phyloP scores from a whole-genome alignment of 2,113 vertebrate genomes.

The Apteryx owenii region DNA sequence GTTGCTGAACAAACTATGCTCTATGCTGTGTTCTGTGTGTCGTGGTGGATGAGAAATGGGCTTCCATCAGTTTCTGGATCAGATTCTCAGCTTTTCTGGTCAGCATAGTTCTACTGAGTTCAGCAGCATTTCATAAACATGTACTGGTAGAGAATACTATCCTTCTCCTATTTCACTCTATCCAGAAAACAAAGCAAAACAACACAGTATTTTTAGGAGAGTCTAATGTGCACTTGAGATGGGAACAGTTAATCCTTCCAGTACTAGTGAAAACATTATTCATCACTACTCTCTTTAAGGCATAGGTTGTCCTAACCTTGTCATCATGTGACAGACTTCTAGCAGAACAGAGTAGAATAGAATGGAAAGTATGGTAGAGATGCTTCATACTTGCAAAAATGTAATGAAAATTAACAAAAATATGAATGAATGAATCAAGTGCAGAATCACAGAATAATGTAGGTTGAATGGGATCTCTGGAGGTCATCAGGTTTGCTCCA shows the following conservation, averaged over 20 bases:
- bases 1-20: background rate
- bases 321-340: background rate
- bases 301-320: background rate
- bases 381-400: background rate
- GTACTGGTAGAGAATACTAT: background rate
- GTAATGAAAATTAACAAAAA: background rate
- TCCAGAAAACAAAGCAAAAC: background rate
- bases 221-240: background rate
- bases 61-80: background rate
- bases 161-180: background rate
- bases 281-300: background rate
- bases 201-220: background rate
- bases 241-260: background rate
- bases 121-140: background rate
- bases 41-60: background rate
- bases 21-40: background rate
- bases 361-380: background rate
- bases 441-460: background rate
- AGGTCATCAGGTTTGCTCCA: background rate
- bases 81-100: background rate
- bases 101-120: background rate
- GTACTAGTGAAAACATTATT: background rate
- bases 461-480: background rate
- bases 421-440: background rate
- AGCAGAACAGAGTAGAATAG: background rate